These are phyloP conservation scores for Puma concolor DNA, from an alignment of 2,113 vertebrate species.

Conservation along the genomic window DNA sequence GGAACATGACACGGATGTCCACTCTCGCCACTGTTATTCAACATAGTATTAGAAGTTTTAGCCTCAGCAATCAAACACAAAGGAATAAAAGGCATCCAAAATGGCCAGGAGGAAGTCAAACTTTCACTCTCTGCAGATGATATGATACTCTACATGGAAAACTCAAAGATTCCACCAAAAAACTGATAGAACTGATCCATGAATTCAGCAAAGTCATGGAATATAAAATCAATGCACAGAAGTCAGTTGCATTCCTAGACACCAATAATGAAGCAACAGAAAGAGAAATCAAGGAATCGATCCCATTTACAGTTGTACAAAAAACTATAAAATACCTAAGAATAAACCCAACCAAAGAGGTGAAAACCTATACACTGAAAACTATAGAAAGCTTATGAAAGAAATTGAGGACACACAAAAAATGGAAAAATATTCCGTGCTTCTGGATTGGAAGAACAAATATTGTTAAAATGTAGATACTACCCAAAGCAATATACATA, in stretches of 20 bases:
- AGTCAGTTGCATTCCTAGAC: not conserved
- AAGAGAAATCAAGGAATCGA: not conserved
- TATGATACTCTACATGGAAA: not conserved
- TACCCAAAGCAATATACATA: not conserved
- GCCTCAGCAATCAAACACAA: not conserved
- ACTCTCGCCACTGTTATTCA: not conserved
- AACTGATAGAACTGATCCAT: not conserved
- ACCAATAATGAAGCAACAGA: not conserved
- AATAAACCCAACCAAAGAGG: not conserved
- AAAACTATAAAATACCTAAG: not conserved
- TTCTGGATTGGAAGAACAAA: not conserved
- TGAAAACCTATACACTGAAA: not conserved
- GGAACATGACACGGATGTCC: not conserved
- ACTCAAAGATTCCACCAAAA: not conserved
- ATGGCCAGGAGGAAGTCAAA: not conserved
- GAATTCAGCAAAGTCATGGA: not conserved
- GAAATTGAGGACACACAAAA: not conserved
- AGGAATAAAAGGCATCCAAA: not conserved
- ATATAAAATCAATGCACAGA: not conserved
- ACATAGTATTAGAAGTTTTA: not conserved
- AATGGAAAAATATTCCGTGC: not conserved
- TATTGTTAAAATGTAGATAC: not conserved
- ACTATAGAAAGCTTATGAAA: not conserved
- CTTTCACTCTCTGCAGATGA: not conserved
- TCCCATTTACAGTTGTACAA: not conserved